Evolutionary conservation across 2,797 vertebrate genomes (phyloP).

Genomic region (Spinus olivaceus): DNA sequence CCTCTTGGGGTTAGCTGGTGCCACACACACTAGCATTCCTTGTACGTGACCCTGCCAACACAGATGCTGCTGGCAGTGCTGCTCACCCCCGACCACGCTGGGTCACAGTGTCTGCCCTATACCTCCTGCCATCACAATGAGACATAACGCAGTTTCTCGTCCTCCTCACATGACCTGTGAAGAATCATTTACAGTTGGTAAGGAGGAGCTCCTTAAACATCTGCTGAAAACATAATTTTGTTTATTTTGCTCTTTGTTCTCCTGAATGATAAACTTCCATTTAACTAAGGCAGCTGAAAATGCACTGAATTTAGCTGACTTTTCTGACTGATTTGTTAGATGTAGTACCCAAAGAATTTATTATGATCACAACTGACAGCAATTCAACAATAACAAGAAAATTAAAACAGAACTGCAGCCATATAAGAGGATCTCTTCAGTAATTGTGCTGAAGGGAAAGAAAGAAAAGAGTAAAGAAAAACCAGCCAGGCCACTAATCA

Average conservation of each 20-base stretch:
- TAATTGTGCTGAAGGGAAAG: neutral
- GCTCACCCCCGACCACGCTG: slow-evolving; percentile 79
- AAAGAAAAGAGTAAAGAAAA: neutral
- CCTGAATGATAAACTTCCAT: neutral
- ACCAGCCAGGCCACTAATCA: neutral
- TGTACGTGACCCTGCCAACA: neutral
- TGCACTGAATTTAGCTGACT: neutral
- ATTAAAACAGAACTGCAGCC: neutral
- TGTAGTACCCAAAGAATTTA: neutral
- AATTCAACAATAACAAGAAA: neutral
- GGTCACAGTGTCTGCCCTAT: slow-evolving; percentile 89
- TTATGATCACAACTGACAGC: neutral
- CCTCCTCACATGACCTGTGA: slow-evolving; percentile 92
- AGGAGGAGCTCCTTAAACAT: slow-evolving; percentile 43
- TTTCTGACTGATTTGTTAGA: neutral
- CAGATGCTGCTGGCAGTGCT: slow-evolving; percentile 36
- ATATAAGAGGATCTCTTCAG: neutral
- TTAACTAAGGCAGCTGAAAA: neutral
- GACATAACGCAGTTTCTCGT: slow-evolving; percentile 82
- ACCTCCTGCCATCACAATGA: slow-evolving; percentile 84
- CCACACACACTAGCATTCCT: slow-evolving; percentile 60
- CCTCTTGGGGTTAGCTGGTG: slow-evolving; percentile 70
- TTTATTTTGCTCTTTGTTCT: neutral
- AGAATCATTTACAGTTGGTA: slow-evolving; percentile 73
- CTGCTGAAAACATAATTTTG: neutral